Conservation (phyloP, 2,113 vertebrate species). For the Xiphophorus couchianus region DNA sequence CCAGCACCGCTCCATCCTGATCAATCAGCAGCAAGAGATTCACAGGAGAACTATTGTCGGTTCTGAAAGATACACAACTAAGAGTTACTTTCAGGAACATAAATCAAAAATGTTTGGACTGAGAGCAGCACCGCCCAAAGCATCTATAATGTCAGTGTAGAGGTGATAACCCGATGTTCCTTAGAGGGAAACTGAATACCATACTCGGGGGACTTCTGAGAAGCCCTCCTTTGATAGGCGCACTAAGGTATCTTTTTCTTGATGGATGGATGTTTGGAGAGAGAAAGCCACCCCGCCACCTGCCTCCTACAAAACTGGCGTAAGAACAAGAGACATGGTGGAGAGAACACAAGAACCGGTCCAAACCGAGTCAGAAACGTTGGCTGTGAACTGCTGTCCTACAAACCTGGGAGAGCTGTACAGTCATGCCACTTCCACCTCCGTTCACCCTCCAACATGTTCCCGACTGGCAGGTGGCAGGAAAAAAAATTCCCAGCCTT, state of each 20-base stretch:
- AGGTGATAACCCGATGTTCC: slow-evolving; percentile 65
- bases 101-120: slow-evolving; percentile 55
- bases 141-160: slow-evolving; percentile 66
- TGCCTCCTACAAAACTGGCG: slow-evolving; percentile 40
- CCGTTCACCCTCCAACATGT: slow-evolving; percentile 48
- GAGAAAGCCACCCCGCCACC: slow-evolving; percentile 27
- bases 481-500: slow-evolving; percentile 64
- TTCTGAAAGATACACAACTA: slow-evolving; percentile 46
- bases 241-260: slow-evolving; percentile 61
- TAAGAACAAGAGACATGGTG: slow-evolving; percentile 14
- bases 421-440: slow-evolving; percentile 50
- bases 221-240: slow-evolving; percentile 57
- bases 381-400: slow-evolving; percentile 28
- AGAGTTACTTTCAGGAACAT: slow-evolving; percentile 46
- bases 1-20: slow-evolving; percentile 44
- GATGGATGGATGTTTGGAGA: slow-evolving; percentile 68
- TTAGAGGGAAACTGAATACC: slow-evolving; percentile 68
- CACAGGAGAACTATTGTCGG: slow-evolving; percentile 40
- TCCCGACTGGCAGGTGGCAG: slow-evolving; percentile 63
- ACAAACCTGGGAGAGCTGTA: slow-evolving; percentile 51
- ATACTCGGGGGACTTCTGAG: slow-evolving; percentile 19
- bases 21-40: slow-evolving; percentile 65
- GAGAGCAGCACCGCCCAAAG: slow-evolving; percentile 39
- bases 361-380: slow-evolving; percentile 15
- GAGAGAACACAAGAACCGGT: background rate